phyloP scores from a whole-genome alignment of 2,113 vertebrate genomes.

The Zosterops pallidus region DNA sequence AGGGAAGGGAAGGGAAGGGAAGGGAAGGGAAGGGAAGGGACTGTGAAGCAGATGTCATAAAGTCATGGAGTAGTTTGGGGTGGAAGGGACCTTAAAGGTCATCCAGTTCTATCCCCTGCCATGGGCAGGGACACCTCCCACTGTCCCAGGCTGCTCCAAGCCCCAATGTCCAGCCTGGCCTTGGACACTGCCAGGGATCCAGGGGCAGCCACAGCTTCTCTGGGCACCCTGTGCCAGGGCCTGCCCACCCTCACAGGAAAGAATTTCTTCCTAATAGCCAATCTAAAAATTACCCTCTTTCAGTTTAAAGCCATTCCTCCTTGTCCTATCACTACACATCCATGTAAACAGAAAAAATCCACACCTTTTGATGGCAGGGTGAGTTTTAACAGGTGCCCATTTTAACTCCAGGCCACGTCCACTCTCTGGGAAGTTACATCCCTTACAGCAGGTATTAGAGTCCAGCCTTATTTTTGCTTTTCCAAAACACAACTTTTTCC shows the following conservation, averaged over 20 bases:
- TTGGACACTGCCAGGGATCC: background rate
- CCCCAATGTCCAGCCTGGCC: too few relatives aligned
- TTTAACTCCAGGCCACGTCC: background rate
- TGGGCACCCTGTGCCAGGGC: background rate
- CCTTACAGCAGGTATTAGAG: background rate
- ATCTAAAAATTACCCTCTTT: background rate
- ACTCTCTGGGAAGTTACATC: background rate
- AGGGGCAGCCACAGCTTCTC: background rate
- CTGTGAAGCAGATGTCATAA: background rate
- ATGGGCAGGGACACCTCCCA: background rate
- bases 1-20: background rate
- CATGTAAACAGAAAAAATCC: background rate
- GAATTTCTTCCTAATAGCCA: background rate
- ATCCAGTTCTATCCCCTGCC: accelerated
- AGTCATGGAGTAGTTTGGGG: background rate
- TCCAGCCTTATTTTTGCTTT: background rate
- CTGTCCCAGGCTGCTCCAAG: background rate
- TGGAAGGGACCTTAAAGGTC: background rate
- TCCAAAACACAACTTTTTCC: background rate
- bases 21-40: background rate
- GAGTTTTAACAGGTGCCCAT: background rate
- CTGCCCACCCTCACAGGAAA: accelerated
- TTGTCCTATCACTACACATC: background rate
- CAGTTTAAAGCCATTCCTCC: background rate
- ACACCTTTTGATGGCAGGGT: background rate